These are phyloP conservation scores for Machaerirhynchus nigripectus DNA, from an alignment of 2,113 vertebrate species.

Conservation along the genomic window DNA sequence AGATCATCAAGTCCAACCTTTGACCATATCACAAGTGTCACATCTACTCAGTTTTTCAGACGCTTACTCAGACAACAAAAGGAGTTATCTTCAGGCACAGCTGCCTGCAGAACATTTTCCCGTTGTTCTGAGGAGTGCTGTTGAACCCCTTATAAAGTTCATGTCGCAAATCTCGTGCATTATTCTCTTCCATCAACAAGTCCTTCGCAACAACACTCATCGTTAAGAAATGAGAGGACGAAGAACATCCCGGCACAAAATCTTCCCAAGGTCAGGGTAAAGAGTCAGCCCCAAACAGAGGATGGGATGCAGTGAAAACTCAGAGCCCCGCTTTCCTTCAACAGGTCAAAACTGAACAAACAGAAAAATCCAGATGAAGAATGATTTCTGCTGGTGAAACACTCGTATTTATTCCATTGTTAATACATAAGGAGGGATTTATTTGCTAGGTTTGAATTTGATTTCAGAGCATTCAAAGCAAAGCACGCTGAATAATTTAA, in stretches of 20 bases:
- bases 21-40: not conserved
- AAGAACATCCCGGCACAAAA: not conserved
- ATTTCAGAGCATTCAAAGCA: slow-evolving; percentile 46
- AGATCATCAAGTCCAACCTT: not conserved
- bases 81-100: not conserved
- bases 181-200: not conserved
- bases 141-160: not conserved
- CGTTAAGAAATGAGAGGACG: not conserved
- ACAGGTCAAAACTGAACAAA: not conserved
- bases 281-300: not conserved
- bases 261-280: not conserved
- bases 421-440: slow-evolving; percentile 38
- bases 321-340: not conserved
- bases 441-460: slow-evolving; percentile 26
- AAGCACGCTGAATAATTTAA: slow-evolving; percentile 36
- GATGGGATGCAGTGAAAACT: not conserved
- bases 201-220: not conserved
- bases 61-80: not conserved
- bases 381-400: not conserved
- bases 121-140: not conserved
- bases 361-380: not conserved
- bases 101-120: not conserved
- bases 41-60: not conserved
- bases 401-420: not conserved
- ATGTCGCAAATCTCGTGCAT: not conserved